Evolutionary conservation across 2,888 invertebrate genomes (phyloP), one percentile per base, ranked within the genome.

Genomic region (Stenichneumon culpator): DNA sequence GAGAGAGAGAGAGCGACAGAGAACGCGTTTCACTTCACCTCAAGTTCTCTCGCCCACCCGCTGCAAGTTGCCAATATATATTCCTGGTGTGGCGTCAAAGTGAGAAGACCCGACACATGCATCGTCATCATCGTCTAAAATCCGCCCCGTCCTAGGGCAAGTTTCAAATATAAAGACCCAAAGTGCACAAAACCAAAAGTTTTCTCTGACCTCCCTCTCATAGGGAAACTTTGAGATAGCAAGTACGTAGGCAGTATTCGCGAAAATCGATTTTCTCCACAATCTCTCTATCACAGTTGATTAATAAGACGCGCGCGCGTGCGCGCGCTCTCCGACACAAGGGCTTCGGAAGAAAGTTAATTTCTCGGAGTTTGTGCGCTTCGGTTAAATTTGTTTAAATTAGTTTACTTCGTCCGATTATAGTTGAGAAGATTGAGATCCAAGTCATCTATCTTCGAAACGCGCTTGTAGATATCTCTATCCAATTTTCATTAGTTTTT

Each of bases 211-310:
- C 70, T 36, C 28, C 4, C 57, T n/a, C 22, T 28, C 39, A 3
- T 44, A 22, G 11, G 14, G 50, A 63, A 65, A 65, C 32, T 19
- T 25, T 11, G 63, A 65, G 63, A 65, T 3, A 65, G 32, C 47
- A 32, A 75, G 16, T 28, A 63, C 60, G 60, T 63, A 25, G 32
- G 32, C 60, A n/a, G n/a, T n/a, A 63, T 28, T n/a, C 28, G 28
- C 28, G 65, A 50, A 32, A 50, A 75, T 75, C 74, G 74, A 75
- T 65, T 75, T 65, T 63, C 63, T 3, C 32, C 65, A 32, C 63
- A 75, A 75, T 75, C 74, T 75, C 74, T 75, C 50, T 28, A 32
- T 74, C 11, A 28, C 19, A 6, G 47, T 14, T 75, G 44, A 44
- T 47, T 14, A 50, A 22, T 28, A 36, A 44, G 36, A 65, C 50